Percentiles rank a stretch among this genome's conserved stretches.
These are phyloP conservation scores for Drosophila varians DNA, from an alignment of 1,140 invertebrate genomes.

Conservation along the genomic window DNA sequence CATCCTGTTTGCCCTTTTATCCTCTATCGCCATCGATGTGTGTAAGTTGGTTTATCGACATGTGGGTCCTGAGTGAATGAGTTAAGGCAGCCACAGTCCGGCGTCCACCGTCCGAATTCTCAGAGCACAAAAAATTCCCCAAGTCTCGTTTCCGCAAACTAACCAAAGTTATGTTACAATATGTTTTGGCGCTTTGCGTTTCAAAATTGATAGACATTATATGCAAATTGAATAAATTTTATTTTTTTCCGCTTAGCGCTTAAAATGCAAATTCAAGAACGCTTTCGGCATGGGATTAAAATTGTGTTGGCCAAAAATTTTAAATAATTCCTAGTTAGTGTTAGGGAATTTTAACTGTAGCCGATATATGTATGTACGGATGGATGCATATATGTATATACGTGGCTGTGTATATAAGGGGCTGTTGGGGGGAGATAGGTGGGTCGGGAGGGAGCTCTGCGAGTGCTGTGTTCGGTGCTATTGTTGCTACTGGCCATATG, in stretches of 20 bases:
- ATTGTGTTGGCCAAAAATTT: no score
- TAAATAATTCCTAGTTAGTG: not conserved
- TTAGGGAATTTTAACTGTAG: not conserved
- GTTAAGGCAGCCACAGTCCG: constrained; percentile 3
- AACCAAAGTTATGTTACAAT: no score
- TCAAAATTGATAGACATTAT: no score
- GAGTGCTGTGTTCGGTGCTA: constrained; percentile 52
- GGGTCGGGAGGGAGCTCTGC: constrained; percentile 5
- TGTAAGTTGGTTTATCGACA: constrained; percentile 59
- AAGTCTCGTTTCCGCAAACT: no score
- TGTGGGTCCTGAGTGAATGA: constrained; percentile 19
- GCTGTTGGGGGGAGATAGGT: constrained; percentile 5
- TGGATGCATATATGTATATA: not conserved
- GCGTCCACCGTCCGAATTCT: constrained; percentile 10
- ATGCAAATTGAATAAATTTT: not conserved
- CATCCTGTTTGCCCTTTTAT: not conserved
- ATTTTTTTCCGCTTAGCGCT: not conserved
- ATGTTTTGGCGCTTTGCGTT: no score
- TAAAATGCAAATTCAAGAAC: not conserved
- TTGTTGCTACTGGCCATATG: constrained; percentile 81
- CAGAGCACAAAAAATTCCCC: not conserved
- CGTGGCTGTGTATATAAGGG: not conserved
- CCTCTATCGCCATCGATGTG: constrained; percentile 48
- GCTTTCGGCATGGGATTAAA: no score
- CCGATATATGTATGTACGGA: not conserved